Evolutionary conservation across 2,797 vertebrate genomes (phyloP).

Genomic region (Zalophus californianus): DNA sequence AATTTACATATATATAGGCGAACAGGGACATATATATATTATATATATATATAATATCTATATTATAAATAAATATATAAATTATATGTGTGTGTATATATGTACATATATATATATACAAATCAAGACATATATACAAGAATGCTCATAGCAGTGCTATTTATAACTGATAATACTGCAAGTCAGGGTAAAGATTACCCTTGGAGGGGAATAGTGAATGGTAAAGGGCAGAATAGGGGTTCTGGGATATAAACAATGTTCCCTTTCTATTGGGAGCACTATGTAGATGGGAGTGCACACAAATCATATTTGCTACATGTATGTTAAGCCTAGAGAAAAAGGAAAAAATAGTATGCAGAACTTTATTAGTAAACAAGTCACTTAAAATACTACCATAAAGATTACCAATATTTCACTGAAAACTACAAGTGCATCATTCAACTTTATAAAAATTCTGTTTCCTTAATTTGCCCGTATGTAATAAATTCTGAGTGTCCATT

Average conservation of each 20-base stretch:
- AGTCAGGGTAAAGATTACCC: not conserved
- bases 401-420: constrained; percentile 12
- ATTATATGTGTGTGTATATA: not conserved
- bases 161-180: not conserved
- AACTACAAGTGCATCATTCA: not conserved
- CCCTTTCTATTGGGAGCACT: not conserved
- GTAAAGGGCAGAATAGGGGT: not conserved
- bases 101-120: not conserved
- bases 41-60: too few species aligned
- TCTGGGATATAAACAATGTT: not conserved
- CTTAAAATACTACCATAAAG: constrained; percentile 2
- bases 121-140: not conserved
- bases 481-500: constrained; percentile 62
- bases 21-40: not conserved
- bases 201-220: not conserved
- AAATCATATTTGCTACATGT: not conserved
- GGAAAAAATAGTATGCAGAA: not conserved
- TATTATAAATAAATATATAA: not conserved
- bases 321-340: constrained; percentile 11
- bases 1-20: not conserved
- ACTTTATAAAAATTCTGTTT: constrained; percentile 40
- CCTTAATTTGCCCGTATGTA: constrained; percentile 52
- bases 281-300: not conserved
- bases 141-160: not conserved
- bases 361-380: constrained; percentile 15